Evolutionary conservation across 2,113 vertebrate genomes (phyloP).

Genomic region (Manacus vitellinus): DNA sequence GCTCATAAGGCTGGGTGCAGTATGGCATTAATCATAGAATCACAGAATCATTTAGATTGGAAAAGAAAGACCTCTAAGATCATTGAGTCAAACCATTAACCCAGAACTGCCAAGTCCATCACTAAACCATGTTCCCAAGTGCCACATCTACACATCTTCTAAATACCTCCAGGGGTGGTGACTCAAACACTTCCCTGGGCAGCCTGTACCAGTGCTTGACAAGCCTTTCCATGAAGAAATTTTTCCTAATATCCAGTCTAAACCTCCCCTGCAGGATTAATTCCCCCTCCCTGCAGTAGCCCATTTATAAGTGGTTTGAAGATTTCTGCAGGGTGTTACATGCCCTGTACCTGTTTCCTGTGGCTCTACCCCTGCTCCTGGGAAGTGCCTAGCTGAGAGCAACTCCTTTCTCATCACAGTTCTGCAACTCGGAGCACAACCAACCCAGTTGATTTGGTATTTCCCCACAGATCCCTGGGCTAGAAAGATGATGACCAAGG

Average conservation of each 20-base stretch:
- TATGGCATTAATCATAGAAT: not conserved
- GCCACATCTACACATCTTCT: not conserved
- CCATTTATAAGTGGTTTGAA: not conserved
- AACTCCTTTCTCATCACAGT: not conserved
- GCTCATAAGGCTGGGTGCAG: not conserved
- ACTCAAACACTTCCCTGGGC: not conserved
- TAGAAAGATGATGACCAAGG: not conserved
- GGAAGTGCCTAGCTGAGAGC: not conserved
- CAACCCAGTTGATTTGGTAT: fast-evolving
- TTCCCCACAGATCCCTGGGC: not conserved
- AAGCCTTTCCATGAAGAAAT: not conserved
- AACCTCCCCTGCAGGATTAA: not conserved
- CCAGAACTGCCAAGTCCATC: not conserved
- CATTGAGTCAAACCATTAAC: not conserved
- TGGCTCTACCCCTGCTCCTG: not conserved
- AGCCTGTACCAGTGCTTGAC: not conserved
- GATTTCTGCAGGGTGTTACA: not conserved
- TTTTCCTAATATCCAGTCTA: not conserved
- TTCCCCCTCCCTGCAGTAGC: not conserved
- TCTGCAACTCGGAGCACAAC: not conserved
- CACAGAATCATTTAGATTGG: not conserved
- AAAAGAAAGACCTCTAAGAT: not conserved
- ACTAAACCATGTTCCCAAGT: not conserved
- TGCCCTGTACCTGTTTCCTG: fast-evolving
- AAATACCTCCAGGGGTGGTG: not conserved